Evolutionary conservation across 2,113 vertebrate genomes (phyloP).

Genomic region (Piprites chloris): DNA sequence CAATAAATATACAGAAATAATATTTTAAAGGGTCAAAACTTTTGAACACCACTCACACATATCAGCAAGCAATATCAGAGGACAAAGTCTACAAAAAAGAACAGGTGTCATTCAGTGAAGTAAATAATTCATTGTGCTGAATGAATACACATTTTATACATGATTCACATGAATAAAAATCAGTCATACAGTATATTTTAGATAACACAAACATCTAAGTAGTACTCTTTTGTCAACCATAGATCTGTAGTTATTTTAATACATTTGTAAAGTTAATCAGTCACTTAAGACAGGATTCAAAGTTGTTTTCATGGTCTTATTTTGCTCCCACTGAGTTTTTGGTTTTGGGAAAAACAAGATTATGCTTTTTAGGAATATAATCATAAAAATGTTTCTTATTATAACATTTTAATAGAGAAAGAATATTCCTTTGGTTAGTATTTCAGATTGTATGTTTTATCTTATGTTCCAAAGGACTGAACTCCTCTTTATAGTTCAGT

Average conservation of each 20-base stretch:
- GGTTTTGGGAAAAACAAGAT: neutral
- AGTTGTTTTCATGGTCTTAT: neutral
- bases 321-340: neutral
- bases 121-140: neutral
- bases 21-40: neutral
- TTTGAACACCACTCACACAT: neutral
- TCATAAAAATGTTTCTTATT: neutral
- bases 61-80: neutral
- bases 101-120: neutral
- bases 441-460: neutral
- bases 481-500: neutral
- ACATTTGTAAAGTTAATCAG: neutral
- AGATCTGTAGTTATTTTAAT: neutral
- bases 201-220: neutral
- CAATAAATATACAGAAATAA: neutral
- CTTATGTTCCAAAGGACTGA: neutral
- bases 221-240: neutral
- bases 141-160: neutral
- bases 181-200: neutral
- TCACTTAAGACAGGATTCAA: neutral
- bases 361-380: neutral
- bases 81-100: neutral
- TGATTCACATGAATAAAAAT: neutral
- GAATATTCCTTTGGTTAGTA: neutral
- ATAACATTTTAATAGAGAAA: neutral